phyloP scores from a whole-genome alignment of 2,888 invertebrate genomes.

The Drosophila bunnanda region DNA sequence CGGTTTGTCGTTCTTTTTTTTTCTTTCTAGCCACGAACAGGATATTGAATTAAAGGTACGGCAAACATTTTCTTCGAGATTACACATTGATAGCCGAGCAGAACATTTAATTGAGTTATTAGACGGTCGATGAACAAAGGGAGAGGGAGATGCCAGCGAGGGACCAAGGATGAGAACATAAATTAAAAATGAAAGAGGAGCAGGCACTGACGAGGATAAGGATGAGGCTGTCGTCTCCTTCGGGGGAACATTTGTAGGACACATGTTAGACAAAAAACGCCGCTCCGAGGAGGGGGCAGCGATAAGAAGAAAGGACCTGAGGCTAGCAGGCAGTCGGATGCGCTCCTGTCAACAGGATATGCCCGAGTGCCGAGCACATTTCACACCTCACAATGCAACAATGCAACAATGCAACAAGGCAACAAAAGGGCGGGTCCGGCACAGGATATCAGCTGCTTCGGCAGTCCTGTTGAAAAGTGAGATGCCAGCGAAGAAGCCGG shows the following conservation, averaged over 20 bases:
- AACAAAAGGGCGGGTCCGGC: constrained; percentile 51
- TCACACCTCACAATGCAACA: constrained; percentile 75
- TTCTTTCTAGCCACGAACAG: constrained; percentile 49
- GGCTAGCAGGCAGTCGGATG: constrained; percentile 61
- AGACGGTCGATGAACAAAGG: constrained; percentile 50
- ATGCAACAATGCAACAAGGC: constrained; percentile 47
- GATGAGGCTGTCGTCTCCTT: constrained; percentile 43
- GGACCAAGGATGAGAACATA: constrained; percentile 54
- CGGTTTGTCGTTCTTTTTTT: constrained; percentile 53
- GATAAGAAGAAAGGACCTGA: constrained; percentile 70
- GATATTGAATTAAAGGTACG: constrained; percentile 75
- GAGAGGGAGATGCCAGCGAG: not conserved
- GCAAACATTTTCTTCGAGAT: constrained; percentile 66
- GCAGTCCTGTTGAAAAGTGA: constrained; percentile 52
- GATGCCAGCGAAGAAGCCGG: constrained; percentile 51
- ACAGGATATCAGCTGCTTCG: constrained; percentile 72
- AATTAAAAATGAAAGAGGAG: constrained; percentile 67
- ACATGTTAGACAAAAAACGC: constrained; percentile 62
- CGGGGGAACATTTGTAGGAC: constrained; percentile 70
- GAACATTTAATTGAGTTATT: constrained; percentile 77
- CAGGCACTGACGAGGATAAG: constrained; percentile 41
- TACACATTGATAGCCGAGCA: constrained; percentile 61
- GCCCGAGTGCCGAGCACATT: constrained; percentile 79
- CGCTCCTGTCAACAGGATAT: constrained; percentile 80
- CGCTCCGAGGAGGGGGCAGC: constrained; percentile 27